phyloP scores from a whole-genome alignment of 2,888 invertebrate genomes.

The Alloplasta piceator region DNA sequence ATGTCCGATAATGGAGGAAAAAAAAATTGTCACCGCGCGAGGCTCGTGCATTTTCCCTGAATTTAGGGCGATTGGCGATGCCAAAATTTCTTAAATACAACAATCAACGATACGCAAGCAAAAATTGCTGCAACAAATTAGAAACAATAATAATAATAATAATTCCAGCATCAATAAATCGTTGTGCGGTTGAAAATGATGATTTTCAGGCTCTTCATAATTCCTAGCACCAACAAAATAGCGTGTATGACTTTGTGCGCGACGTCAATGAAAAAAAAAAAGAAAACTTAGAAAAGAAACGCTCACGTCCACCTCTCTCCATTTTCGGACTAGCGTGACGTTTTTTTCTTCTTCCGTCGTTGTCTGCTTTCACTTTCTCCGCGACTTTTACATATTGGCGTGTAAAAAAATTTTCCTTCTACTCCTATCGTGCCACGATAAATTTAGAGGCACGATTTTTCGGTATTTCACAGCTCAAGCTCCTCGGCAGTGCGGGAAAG shows the following conservation, averaged over 20 bases:
- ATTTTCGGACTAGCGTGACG: constrained; percentile 41
- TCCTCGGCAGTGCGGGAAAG: constrained; percentile 95
- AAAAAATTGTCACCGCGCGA: no score
- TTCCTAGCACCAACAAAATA: constrained; percentile 38
- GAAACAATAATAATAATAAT: no score
- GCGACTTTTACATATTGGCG: background rate
- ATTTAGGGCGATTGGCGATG: no score
- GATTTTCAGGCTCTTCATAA: background rate
- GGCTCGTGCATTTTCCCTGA: no score
- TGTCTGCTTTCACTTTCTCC: no score
- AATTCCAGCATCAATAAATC: no score
- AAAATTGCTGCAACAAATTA: no score
- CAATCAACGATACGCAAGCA: no score
- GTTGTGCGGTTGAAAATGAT: constrained; percentile 18
- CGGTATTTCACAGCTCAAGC: constrained; percentile 88
- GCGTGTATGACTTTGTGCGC: constrained; percentile 11
- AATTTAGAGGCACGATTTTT: constrained; percentile 22
- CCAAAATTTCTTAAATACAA: constrained; percentile 13
- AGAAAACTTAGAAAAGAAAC: background rate
- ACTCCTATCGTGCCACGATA: background rate
- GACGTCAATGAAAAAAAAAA: background rate
- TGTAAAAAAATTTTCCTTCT: background rate
- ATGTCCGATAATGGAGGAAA: no score
- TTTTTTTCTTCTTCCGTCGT: background rate
- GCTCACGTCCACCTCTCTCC: constrained; percentile 6